Conservation (phyloP, 1,140 invertebrate genomes). For the Globodera ellingtonae region DNA sequence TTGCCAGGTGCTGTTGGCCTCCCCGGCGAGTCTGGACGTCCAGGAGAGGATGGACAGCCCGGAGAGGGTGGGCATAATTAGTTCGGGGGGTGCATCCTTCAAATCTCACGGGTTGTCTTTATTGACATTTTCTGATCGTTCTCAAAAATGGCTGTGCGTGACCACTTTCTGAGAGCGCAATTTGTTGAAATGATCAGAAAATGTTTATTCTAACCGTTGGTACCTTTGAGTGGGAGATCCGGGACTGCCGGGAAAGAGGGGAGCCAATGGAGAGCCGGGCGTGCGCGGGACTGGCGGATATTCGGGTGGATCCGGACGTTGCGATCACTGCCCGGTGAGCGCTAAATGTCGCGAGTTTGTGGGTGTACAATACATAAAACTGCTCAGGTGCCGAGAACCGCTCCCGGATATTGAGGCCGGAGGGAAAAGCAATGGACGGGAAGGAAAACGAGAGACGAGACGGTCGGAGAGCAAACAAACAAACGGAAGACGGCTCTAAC, state of each 20-base stretch:
- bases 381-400: conserved; percentile 5
- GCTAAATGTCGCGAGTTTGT: neutral
- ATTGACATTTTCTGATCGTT: too few relatives aligned
- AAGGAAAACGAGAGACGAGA: neutral
- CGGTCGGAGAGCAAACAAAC: neutral
- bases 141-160: too few relatives aligned
- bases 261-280: conserved; percentile 14
- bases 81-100: neutral
- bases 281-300: conserved; percentile 6
- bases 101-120: too few relatives aligned
- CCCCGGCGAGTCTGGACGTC: neutral
- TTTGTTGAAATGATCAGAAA: too few relatives aligned
- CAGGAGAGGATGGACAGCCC: conserved; percentile 22
- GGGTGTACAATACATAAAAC: neutral
- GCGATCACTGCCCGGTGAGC: conserved; percentile 19
- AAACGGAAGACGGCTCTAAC: neutral
- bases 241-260: conserved; percentile 2
- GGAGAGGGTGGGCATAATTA: conserved; percentile 15
- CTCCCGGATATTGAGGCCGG: neutral
- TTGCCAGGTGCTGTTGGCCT: conserved; percentile 5
- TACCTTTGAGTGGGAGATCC: conserved; percentile 17
- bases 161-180: too few relatives aligned
- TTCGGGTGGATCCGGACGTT: conserved; percentile 5
- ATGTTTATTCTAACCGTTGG: too few relatives aligned
- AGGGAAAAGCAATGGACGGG: conserved; percentile 6